These are phyloP conservation scores for Kryptolebias ocellatus DNA, from an alignment of 2,797 vertebrate genomes.

Conservation along the genomic window DNA sequence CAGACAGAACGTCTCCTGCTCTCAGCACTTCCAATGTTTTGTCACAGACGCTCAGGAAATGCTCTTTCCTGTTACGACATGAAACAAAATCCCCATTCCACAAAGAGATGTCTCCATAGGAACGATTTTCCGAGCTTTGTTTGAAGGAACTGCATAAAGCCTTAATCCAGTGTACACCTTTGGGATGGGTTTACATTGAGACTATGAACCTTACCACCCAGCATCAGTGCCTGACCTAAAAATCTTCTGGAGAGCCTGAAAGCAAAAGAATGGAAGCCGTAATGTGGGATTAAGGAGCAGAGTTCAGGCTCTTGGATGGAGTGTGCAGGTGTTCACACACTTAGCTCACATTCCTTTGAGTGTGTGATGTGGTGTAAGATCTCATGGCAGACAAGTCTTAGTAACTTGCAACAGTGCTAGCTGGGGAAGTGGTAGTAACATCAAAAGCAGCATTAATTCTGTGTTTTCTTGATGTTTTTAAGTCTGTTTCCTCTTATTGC, in stretches of 20 bases:
- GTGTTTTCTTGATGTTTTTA: slow-evolving; percentile 27
- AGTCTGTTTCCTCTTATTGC: slow-evolving; percentile 66
- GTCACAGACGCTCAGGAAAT: slow-evolving; percentile 7
- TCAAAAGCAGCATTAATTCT: slow-evolving; percentile 4
- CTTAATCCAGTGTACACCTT: slow-evolving; percentile 1
- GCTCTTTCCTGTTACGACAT: slow-evolving; percentile 25
- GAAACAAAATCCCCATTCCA: not conserved
- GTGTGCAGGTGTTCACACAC: not conserved
- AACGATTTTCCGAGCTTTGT: not conserved
- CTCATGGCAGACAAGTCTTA: slow-evolving; percentile 1
- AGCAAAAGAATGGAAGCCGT: not conserved
- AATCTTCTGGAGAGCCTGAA: slow-evolving; percentile 4
- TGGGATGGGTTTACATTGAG: not conserved
- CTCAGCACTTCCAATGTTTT: slow-evolving; percentile 4
- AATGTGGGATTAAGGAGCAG: not conserved
- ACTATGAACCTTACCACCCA: not conserved
- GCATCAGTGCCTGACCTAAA: slow-evolving; percentile 1
- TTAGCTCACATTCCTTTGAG: slow-evolving; percentile 3
- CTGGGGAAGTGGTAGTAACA: not conserved
- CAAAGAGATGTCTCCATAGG: not conserved
- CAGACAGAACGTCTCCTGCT: slow-evolving; percentile 14
- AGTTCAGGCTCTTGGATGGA: not conserved
- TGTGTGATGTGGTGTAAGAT: not conserved
- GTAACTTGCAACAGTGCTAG: not conserved
- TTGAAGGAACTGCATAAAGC: slow-evolving; percentile 5